phyloP scores from a whole-genome alignment of 1,140 invertebrate genomes.

The Zaprionus vittiger region DNA sequence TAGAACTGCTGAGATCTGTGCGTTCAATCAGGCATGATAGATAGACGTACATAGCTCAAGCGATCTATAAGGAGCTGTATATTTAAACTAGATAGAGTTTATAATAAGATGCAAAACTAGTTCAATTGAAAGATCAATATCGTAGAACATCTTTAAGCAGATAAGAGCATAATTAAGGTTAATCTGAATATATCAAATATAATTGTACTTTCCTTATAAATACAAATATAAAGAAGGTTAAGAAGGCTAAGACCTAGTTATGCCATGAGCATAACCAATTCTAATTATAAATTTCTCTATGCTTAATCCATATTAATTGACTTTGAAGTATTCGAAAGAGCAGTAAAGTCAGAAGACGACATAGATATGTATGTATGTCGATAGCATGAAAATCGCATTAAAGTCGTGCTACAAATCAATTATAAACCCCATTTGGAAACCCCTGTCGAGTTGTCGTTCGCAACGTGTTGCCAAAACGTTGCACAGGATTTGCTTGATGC shows the following conservation, averaged over 20 bases:
- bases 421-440: neutral
- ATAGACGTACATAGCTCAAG: too few species aligned
- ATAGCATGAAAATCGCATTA: neutral
- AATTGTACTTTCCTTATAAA: neutral
- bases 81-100: too few species aligned
- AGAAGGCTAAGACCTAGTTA: neutral
- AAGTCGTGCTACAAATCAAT: neutral
- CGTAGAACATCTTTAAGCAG: too few species aligned
- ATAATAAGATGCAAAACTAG: too few species aligned
- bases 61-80: too few species aligned
- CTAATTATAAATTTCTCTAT: neutral
- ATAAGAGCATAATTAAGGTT: too few species aligned
- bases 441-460: neutral
- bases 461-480: conserved; percentile 28
- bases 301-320: neutral
- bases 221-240: neutral
- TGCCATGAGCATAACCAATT: neutral
- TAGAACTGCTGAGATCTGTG: too few species aligned
- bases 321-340: neutral
- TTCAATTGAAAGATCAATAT: too few species aligned
- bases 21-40: too few species aligned
- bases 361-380: neutral
- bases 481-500: conserved; percentile 28
- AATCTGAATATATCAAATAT: too few species aligned
- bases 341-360: neutral